A percentile compares a stretch with the other conserved stretches of the same genome.
These are phyloP conservation scores for Chelon auratus DNA, from an alignment of 2,797 vertebrate species.

Conservation along the genomic window DNA sequence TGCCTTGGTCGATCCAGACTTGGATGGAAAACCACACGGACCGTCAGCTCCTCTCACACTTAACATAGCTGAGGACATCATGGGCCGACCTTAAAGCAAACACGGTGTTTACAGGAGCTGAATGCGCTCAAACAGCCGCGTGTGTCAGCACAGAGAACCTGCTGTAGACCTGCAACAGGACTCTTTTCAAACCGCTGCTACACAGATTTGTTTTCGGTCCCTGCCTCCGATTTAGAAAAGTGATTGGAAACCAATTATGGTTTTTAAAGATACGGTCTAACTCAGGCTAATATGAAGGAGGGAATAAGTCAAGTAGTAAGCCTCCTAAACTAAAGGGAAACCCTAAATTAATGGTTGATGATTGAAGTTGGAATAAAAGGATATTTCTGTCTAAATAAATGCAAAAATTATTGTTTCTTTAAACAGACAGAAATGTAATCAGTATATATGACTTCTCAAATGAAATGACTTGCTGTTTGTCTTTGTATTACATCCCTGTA, in stretches of 20 bases:
- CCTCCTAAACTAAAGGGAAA: neutral
- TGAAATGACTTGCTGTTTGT: too few species aligned
- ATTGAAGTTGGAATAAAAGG: too few species aligned
- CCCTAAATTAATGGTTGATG: too few species aligned
- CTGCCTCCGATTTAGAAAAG: neutral
- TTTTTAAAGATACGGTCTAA: neutral
- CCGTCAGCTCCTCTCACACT: conserved; percentile 31
- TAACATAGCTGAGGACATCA: conserved; percentile 26
- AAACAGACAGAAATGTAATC: too few species aligned
- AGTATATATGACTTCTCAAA: too few species aligned
- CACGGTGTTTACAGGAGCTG: conserved; percentile 52
- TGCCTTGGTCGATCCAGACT: conserved; percentile 34
- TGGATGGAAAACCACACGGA: conserved; percentile 39
- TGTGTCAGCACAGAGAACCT: conserved; percentile 36
- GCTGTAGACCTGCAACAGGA: conserved; percentile 49
- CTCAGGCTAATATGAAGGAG: neutral
- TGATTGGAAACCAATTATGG: conserved; percentile 8
- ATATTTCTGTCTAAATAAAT: too few species aligned
- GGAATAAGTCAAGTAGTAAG: neutral
- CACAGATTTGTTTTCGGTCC: conserved; percentile 39
- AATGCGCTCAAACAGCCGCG: conserved; percentile 42
- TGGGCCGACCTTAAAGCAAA: conserved; percentile 54
- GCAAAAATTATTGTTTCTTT: too few species aligned
- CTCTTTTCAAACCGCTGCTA: conserved; percentile 17
- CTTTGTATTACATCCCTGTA: too few species aligned